Base-by-base conservation (phyloP, 2,888 invertebrate genomes). In the Operophtera brumata region DNA sequence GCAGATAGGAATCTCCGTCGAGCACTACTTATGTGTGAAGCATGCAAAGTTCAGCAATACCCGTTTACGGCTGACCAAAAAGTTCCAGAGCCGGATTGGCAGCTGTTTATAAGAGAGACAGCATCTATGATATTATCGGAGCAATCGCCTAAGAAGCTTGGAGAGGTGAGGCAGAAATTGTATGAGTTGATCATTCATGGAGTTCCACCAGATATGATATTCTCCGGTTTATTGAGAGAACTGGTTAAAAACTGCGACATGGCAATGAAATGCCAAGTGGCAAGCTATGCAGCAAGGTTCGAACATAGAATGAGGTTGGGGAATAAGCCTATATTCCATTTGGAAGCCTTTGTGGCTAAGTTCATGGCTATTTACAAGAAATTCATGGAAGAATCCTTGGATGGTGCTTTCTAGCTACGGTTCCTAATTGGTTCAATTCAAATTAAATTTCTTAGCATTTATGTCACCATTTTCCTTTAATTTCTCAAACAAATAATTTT, bases 341-440 rank as follows among this genome's bases (percentile, higher is more conserved):
- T 99, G 47, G 99, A 99, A 85, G 98, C 98, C 2, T 99, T 99
- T 90, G 95, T 98, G 43, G 97, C 97, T 0, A 95, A 96, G 69
- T 99, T 99, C 80, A 99, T 99, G 99, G 93, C 94, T 32, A 94
- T 97, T 65, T 98, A 98, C 78, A 96, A 97, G 74, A 94, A 94
- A 69, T 97, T 96, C 78, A 92, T 97, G 78, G 96, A 96, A 77
- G 94, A 94, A 69, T 92, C 92, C 14, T 75, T 94, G 65, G 92
- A 91, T 49, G 93, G 89, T 71, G 91, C 87, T 44, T 91, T 91
- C 73, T 91, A 12, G 9, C n/a, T n/a, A 11, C 1, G 6, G 3
- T 34, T 34, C 6, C 10, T 34, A n/a, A 6, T 6, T 34, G n/a
- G n/a, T n/a, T 36, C 12, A 1, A 36, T 9, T 30, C 30, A 30